Evolutionary conservation across 2,113 vertebrate species (phyloP), one percentile per base, ranked within the genome.

Genomic region (Catagonus wagneri): DNA sequence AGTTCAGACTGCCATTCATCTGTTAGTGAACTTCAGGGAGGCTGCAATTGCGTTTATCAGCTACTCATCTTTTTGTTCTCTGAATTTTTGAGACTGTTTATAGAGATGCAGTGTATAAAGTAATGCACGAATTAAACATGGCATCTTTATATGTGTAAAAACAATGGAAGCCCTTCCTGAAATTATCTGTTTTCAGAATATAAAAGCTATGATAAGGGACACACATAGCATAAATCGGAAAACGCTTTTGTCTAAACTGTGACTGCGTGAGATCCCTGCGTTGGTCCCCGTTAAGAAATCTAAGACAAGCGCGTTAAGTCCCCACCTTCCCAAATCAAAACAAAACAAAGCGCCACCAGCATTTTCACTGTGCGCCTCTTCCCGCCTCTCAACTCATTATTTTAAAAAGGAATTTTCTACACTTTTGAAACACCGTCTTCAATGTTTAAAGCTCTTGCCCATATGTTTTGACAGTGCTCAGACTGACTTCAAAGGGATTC

Each of bases 401-500:
- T 93, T 76, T 93, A 87, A 65, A 72, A 34, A 89, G 12, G 10
- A 3, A 1, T 66, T 93, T 94, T 93, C 90, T 76, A 61, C 17
- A 61, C 16, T 76, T 94, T 88, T 83, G 27, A 81, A 91, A 68
- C 54, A 96, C 36, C 71, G 29, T 85, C 65, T 87, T 32, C 19
- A 58, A 27, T 96, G 52, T 87, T 61, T 91, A 86, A 86, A 27
- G 66, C 93, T 91, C 39, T 68, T 89, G 32, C 36, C 72, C 50
- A 36, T 72, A 56, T 94, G 66, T 90, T 97, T 94, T 94, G 81
- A 96, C 71, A 90, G 75, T 79, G 36, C 32, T 88, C 34, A 88
- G 71, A 20, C 2, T 87, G 88, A 95, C 90, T 96, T 94, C 85
- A 97, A 96, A 94, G 85, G 32, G 39, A 92, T 89, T 83, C 68